Evolutionary conservation across 2,888 invertebrate genomes (phyloP).

Genomic region (Orthosia cruda): DNA sequence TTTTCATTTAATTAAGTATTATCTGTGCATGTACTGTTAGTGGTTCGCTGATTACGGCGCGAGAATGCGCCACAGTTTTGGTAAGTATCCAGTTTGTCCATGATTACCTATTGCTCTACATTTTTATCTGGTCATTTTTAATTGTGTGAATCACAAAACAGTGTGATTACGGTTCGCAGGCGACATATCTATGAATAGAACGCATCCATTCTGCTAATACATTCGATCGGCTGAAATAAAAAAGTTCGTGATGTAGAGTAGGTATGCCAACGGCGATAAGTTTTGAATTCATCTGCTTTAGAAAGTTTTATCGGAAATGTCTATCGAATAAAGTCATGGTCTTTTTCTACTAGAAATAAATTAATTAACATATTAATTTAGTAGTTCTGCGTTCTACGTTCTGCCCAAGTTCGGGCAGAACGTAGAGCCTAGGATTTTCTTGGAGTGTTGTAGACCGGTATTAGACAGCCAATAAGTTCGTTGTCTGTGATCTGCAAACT

Average conservation of each 20-base stretch:
- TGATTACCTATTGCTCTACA: slow-evolving; percentile 32
- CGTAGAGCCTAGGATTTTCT: no score
- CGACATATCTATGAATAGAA: slow-evolving; percentile 73
- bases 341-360: slow-evolving; percentile 43
- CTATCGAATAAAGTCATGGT: slow-evolving; percentile 26
- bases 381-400: no score
- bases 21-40: slow-evolving; percentile 63
- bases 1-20: slow-evolving; percentile 53
- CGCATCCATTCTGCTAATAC: slow-evolving; percentile 67
- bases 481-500: no score
- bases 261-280: slow-evolving; percentile 49
- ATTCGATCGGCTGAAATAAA: slow-evolving; percentile 72
- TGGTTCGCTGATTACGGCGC: slow-evolving; percentile 48
- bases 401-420: no score
- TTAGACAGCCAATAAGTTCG: no score
- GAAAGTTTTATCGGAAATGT: slow-evolving; percentile 61
- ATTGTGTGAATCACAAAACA: slow-evolving; percentile 65
- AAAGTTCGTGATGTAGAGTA: slow-evolving; percentile 51
- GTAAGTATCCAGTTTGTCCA: slow-evolving; percentile 65
- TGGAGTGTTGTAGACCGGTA: no score
- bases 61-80: slow-evolving; percentile 67
- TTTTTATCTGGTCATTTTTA: slow-evolving; percentile 54
- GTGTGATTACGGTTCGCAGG: slow-evolving; percentile 59
- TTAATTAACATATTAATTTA: slow-evolving; percentile 45
- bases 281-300: slow-evolving; percentile 61